Evolutionary conservation across 2,113 vertebrate genomes (phyloP).

Genomic region (Syrrhaptes paradoxus): DNA sequence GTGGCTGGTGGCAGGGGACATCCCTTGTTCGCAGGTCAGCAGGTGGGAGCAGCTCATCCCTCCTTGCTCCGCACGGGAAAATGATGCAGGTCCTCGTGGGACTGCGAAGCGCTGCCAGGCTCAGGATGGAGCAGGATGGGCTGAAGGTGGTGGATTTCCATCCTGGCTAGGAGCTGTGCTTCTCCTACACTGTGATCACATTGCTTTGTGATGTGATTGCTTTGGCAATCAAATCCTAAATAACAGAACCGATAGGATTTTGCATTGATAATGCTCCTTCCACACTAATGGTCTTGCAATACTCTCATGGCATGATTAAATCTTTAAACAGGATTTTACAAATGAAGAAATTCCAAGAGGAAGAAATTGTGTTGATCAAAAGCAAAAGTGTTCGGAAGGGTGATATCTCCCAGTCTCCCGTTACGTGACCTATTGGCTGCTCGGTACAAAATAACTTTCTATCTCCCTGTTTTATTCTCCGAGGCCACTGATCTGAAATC

Average conservation of each 20-base stretch:
- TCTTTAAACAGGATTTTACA: not conserved
- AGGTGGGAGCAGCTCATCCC: not conserved
- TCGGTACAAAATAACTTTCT: not conserved
- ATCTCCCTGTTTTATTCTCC: not conserved
- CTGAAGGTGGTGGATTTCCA: not conserved
- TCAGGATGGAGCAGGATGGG: not conserved
- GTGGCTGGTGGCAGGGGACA: not conserved
- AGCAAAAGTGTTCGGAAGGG: not conserved
- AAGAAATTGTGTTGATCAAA: not conserved
- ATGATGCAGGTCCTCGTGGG: accelerated
- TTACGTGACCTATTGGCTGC: not conserved
- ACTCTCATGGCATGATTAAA: not conserved
- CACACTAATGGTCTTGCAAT: not conserved
- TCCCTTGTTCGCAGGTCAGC: not conserved
- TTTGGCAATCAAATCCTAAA: not conserved
- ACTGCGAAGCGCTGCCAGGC: not conserved
- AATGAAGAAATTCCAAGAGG: not conserved
- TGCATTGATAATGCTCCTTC: not conserved
- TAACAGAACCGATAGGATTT: accelerated
- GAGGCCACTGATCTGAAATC: not conserved
- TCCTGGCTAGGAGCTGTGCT: not conserved
- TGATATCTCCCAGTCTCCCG: not conserved
- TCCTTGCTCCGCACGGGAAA: not conserved
- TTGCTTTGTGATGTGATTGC: too few species aligned
- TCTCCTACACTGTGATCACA: not conserved